Percentiles rank a stretch among this genome's conserved stretches.
phyloP scores from a whole-genome alignment of 23 tunicate genomes.

The Halocynthia aurantium region DNA sequence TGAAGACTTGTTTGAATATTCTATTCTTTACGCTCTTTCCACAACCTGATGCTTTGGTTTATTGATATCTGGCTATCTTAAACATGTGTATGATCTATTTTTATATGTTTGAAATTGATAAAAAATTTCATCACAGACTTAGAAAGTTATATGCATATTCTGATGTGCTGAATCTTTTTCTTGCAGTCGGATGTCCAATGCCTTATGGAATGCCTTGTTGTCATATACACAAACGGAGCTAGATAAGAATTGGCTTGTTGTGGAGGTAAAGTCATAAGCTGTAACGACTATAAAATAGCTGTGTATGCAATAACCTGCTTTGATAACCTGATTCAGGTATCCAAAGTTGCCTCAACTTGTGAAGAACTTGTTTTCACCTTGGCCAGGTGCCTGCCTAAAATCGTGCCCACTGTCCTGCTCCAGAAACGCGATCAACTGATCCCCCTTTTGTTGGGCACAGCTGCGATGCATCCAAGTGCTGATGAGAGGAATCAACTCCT shows the following conservation, averaged over 20 bases:
- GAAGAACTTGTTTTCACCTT: slow-evolving; percentile 33
- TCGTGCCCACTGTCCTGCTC: slow-evolving; percentile 72
- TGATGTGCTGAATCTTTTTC: background rate
- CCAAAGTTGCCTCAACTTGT: slow-evolving; percentile 32
- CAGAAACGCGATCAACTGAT: slow-evolving; percentile 86
- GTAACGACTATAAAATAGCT: too few species aligned
- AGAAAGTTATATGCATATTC: too few species aligned
- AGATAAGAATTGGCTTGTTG: slow-evolving; percentile 47
- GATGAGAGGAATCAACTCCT: slow-evolving; percentile 47
- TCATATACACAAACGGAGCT: slow-evolving; percentile 20
- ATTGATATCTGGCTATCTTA: too few species aligned
- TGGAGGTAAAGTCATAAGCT: slow-evolving; percentile 21
- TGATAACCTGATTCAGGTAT: slow-evolving; percentile 18
- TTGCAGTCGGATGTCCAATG: slow-evolving; percentile 30
- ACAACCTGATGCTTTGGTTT: too few species aligned
- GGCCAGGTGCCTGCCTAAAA: slow-evolving; percentile 68
- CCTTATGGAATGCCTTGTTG: slow-evolving; percentile 45
- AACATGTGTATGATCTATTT: too few species aligned
- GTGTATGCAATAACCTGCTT: background rate
- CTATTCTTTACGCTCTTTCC: too few species aligned
- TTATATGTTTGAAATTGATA: too few species aligned
- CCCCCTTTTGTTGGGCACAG: slow-evolving; percentile 73
- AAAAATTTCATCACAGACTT: too few species aligned
- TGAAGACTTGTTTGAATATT: too few species aligned
- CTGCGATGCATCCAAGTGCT: slow-evolving; percentile 53